A percentile compares a stretch with the other conserved stretches of the same genome.
These are phyloP conservation scores for Artibeus jamaicensis DNA, from an alignment of 2,797 vertebrate species.

Conservation along the genomic window DNA sequence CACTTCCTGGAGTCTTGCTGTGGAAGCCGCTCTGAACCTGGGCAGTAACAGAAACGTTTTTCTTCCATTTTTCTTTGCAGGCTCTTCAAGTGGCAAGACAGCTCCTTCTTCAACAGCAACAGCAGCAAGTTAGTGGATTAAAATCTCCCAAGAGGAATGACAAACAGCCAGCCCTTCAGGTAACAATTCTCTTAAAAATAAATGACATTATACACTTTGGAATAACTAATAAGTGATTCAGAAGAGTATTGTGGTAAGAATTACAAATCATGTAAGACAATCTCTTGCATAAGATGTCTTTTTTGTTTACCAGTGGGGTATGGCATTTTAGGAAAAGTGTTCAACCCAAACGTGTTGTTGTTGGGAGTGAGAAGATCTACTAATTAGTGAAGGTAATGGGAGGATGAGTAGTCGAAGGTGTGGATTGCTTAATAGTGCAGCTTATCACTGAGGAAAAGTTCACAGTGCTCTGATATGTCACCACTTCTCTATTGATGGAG, in stretches of 20 bases:
- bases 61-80: conserved; percentile 82
- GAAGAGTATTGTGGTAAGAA: not conserved
- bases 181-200: conserved; percentile 74
- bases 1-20: not conserved
- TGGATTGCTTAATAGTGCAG: not conserved
- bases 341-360: not conserved
- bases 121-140: conserved; percentile 89
- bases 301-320: not conserved
- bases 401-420: not conserved
- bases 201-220: not conserved
- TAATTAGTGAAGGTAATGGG: not conserved
- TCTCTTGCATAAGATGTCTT: not conserved
- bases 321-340: not conserved
- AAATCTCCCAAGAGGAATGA: conserved; percentile 95
- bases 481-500: not conserved
- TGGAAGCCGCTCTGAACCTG: not conserved
- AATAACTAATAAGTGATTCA: not conserved
- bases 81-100: conserved; percentile 96
- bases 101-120: conserved; percentile 90
- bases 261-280: not conserved
- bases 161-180: conserved; percentile 94
- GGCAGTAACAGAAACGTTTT: conserved; percentile 57
- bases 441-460: not conserved
- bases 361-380: not conserved
- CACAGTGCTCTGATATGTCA: not conserved